Percentiles rank a stretch among this genome's conserved stretches.
Conservation (phyloP, 2,113 vertebrate genomes). For the Corythornis vintsioides region DNA sequence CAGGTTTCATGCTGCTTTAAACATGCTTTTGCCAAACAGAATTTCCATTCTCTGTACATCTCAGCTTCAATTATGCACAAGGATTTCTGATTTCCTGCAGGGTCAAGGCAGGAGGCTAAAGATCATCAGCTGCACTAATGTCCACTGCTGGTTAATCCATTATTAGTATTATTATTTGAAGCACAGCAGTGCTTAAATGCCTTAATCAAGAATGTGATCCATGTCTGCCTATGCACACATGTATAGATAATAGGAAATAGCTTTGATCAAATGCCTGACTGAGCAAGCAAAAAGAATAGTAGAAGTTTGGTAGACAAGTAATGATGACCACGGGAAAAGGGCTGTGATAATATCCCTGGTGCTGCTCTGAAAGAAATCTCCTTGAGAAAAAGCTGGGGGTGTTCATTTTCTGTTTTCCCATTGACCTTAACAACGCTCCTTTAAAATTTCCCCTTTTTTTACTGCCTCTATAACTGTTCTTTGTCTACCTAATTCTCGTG, state of each 20-base stretch:
- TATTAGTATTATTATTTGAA: slow-evolving; percentile 26
- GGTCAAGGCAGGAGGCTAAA: slow-evolving; percentile 51
- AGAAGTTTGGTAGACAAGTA: not conserved
- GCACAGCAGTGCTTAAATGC: slow-evolving; percentile 4
- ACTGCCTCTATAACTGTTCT: not conserved
- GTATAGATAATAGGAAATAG: not conserved
- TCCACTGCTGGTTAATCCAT: slow-evolving; percentile 36
- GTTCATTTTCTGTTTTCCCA: not conserved
- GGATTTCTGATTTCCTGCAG: slow-evolving; percentile 22
- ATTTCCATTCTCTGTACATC: not conserved
- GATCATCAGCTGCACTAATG: slow-evolving; percentile 26
- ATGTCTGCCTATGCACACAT: not conserved
- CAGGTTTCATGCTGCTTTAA: not conserved
- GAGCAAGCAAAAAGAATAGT: not conserved
- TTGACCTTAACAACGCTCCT: not conserved
- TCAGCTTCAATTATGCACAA: not conserved
- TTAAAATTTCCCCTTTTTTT: not conserved
- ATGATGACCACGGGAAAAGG: not conserved
- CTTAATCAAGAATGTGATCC: slow-evolving; percentile 3
- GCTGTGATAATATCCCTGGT: not conserved
- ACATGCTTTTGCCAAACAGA: not conserved
- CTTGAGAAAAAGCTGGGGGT: not conserved
- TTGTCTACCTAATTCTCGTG: not conserved
- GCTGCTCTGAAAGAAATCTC: not conserved
- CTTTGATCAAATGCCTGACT: not conserved